Percentiles rank a stretch among this genome's conserved stretches.
Conservation (phyloP, 2,797 vertebrate species). For the Graptemys geographica region DNA sequence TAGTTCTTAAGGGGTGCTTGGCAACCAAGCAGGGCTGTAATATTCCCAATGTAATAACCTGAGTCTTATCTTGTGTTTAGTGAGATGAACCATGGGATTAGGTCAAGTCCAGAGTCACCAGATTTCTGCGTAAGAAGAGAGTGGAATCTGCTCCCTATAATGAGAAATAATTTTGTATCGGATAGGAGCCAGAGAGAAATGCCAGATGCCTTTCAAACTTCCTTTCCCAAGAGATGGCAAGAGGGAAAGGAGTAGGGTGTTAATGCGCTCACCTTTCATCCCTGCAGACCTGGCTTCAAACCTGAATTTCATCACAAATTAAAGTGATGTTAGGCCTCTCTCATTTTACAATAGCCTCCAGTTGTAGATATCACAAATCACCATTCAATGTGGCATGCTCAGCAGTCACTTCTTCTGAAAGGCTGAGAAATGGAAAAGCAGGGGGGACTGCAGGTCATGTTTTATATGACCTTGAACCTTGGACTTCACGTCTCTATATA, state of each 20-base stretch:
- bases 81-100: background rate
- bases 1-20: background rate
- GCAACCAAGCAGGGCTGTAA: background rate
- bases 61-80: background rate
- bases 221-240: background rate
- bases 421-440: rapidly evolving
- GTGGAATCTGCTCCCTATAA: background rate
- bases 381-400: rapidly evolving
- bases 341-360: rapidly evolving
- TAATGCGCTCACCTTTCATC: rapidly evolving
- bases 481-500: rapidly evolving
- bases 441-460: background rate
- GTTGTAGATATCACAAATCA: background rate
- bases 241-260: background rate
- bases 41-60: conserved; percentile 12
- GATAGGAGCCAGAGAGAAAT: conserved; percentile 15
- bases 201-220: background rate
- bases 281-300: background rate
- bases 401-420: background rate
- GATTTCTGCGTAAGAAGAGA: background rate
- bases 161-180: conserved; percentile 5
- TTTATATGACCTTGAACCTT: background rate
- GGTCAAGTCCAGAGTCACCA: background rate
- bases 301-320: background rate
- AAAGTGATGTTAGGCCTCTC: background rate